Evolutionary conservation across 2,113 vertebrate species (phyloP).

Genomic region (Bufo gargarizans): DNA sequence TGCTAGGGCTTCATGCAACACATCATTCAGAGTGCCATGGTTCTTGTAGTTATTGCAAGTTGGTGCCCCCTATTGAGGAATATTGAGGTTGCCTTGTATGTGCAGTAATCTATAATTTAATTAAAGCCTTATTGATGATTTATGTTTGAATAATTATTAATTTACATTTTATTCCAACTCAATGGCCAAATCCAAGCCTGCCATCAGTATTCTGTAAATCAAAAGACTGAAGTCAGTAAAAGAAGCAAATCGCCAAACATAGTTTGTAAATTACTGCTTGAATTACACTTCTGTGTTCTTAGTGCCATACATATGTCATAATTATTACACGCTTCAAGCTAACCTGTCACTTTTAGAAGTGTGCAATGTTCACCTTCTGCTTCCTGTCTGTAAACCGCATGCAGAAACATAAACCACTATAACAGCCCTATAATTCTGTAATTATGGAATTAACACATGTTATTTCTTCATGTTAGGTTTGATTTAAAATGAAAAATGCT

Average conservation of each 20-base stretch:
- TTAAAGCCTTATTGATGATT: neutral
- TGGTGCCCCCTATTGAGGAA: neutral
- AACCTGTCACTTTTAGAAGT: conserved; percentile 7
- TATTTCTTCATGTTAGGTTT: conserved; percentile 5
- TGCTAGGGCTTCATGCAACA: no score
- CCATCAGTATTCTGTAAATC: neutral
- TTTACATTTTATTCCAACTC: neutral
- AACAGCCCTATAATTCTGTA: conserved; percentile 6
- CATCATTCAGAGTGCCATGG: neutral
- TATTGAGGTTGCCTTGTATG: neutral
- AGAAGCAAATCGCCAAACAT: neutral
- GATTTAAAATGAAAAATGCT: conserved; percentile 17
- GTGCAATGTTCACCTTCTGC: conserved; percentile 11
- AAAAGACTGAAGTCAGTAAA: neutral
- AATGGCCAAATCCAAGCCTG: neutral
- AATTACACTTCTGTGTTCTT: conserved; percentile 15
- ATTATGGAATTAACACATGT: conserved; percentile 32
- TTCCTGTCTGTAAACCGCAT: neutral
- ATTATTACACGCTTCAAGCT: conserved; percentile 23
- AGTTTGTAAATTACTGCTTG: neutral
- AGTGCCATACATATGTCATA: neutral
- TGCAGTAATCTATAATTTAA: neutral
- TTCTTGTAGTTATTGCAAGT: neutral
- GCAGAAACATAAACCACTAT: conserved; percentile 7
- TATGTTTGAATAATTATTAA: neutral